phyloP scores from a whole-genome alignment of 2,888 invertebrate genomes.

The Drosophila neonasuta region DNA sequence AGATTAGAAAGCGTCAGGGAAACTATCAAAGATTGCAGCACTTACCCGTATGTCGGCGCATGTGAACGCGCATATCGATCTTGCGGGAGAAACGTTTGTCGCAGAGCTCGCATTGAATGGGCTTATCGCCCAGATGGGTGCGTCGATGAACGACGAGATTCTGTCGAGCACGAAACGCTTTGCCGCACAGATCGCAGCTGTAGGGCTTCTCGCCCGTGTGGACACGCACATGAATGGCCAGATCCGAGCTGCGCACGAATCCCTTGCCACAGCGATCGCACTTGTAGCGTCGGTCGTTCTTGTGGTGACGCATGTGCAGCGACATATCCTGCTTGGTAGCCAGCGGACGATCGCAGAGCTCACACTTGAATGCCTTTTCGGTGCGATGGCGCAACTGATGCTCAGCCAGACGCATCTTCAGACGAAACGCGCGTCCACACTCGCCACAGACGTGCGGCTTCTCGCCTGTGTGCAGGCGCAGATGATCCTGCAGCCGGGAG shows the following conservation, averaged over 20 bases:
- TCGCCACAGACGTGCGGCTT: slow-evolving; percentile 76
- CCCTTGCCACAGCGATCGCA: slow-evolving; percentile 78
- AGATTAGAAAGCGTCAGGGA: neutral
- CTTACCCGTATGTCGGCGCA: slow-evolving; percentile 79
- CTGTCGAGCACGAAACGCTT: slow-evolving; percentile 79
- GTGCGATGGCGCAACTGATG: slow-evolving; percentile 79
- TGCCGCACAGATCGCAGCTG: slow-evolving; percentile 77
- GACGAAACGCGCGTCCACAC: slow-evolving; percentile 77
- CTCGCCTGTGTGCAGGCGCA: slow-evolving; percentile 80
- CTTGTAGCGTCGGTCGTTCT: slow-evolving; percentile 78
- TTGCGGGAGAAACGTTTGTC: slow-evolving; percentile 80
- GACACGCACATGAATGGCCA: slow-evolving; percentile 78
- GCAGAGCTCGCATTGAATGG: slow-evolving; percentile 78
- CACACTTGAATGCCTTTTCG: slow-evolving; percentile 79
- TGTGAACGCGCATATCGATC: slow-evolving; percentile 80
- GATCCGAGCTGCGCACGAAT: slow-evolving; percentile 79
- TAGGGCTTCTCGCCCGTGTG: slow-evolving; percentile 80
- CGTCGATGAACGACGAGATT: slow-evolving; percentile 80
- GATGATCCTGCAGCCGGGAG: slow-evolving; percentile 76
- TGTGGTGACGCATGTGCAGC: slow-evolving; percentile 79
- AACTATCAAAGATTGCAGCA: neutral
- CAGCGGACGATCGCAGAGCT: slow-evolving; percentile 72
- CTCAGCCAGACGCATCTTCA: slow-evolving; percentile 78
- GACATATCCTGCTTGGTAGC: slow-evolving; percentile 79
- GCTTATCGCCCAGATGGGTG: slow-evolving; percentile 77